Percentiles rank a stretch among this genome's conserved stretches.
Conservation (phyloP, 2,113 vertebrate genomes). For the Bufo bufo region DNA sequence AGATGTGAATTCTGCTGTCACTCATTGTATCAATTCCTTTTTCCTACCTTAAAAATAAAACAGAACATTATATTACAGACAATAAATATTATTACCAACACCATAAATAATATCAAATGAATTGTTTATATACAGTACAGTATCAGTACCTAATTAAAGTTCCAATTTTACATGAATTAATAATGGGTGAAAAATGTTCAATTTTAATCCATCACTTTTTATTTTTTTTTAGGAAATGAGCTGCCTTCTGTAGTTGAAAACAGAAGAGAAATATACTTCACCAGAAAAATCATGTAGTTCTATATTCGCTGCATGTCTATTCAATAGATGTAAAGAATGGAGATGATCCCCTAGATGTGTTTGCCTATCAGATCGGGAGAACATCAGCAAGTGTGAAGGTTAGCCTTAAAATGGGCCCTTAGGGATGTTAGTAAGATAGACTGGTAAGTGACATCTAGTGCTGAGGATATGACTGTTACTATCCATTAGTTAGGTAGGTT, state of each 20-base stretch:
- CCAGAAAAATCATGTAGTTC: neutral
- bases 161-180: neutral
- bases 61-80: neutral
- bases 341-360: too few species aligned
- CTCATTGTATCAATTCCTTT: constrained; percentile 5
- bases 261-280: neutral
- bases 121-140: neutral
- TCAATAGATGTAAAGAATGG: too few species aligned
- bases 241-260: neutral
- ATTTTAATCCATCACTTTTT: neutral
- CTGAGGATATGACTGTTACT: too few species aligned
- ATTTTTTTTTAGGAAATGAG: neutral
- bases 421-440: too few species aligned
- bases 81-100: neutral
- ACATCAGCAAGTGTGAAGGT: too few species aligned
- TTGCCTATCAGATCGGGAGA: too few species aligned
- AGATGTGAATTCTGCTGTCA: constrained; percentile 24
- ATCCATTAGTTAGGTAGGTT: too few species aligned
- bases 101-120: neutral
- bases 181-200: neutral
- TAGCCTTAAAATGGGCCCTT: too few species aligned
- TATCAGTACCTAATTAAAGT: neutral
- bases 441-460: too few species aligned
- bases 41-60: neutral
- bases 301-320: neutral